Percentiles rank a stretch among this genome's conserved stretches.
phyloP scores from a whole-genome alignment of 1,140 invertebrate species.

The Laodelphax striatellus region DNA sequence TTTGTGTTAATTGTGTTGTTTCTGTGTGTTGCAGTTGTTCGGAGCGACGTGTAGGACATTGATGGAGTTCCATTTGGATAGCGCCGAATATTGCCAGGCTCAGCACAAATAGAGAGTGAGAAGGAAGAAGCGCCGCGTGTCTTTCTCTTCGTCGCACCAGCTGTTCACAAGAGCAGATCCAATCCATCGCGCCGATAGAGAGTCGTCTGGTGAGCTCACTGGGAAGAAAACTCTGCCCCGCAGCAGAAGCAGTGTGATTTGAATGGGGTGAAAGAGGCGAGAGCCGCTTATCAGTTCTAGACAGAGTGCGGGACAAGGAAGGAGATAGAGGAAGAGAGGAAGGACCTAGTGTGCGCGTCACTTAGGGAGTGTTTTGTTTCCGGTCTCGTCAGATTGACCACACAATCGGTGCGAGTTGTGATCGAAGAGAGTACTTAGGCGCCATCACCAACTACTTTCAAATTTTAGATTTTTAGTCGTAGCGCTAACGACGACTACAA shows the following conservation, averaged over 20 bases:
- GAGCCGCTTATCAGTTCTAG: background rate
- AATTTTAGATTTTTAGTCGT: no score
- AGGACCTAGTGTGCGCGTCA: background rate
- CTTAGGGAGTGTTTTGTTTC: slow-evolving; percentile 21
- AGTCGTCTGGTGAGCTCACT: slow-evolving; percentile 21
- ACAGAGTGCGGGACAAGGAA: background rate
- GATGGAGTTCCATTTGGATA: slow-evolving; percentile 95
- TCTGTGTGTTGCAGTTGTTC: slow-evolving; percentile 42
- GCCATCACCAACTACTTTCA: background rate
- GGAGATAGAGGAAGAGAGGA: background rate
- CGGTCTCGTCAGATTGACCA: slow-evolving; percentile 21
- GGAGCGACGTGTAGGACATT: slow-evolving; percentile 65
- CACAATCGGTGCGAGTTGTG: slow-evolving; percentile 14
- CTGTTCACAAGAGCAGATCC: slow-evolving; percentile 22
- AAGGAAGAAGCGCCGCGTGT: slow-evolving; percentile 16
- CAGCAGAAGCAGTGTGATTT: background rate
- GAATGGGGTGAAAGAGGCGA: slow-evolving; percentile 7
- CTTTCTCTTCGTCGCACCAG: no score
- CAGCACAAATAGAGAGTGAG: slow-evolving; percentile 70
- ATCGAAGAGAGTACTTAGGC: slow-evolving; percentile 7
- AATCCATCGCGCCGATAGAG: slow-evolving; percentile 17
- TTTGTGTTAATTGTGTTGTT: no score
- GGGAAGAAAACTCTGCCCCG: slow-evolving; percentile 22
- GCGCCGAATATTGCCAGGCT: slow-evolving; percentile 91
- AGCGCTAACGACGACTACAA: no score